These are phyloP conservation scores for Monoplex corrugatus DNA, from an alignment of 2,888 invertebrate genomes.

Conservation along the genomic window DNA sequence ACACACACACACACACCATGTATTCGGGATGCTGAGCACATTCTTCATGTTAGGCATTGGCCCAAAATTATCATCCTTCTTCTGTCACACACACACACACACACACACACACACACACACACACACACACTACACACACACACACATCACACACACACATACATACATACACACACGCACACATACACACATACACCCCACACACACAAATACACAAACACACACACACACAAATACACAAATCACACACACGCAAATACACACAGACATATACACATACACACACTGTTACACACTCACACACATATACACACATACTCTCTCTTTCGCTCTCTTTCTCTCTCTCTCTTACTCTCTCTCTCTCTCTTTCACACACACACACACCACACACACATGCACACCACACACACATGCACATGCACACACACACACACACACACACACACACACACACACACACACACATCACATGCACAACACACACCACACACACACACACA, in stretches of 20 bases:
- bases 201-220: background rate
- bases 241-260: background rate
- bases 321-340: background rate
- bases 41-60: too few relatives aligned
- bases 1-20: background rate
- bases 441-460: background rate
- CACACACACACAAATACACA: too few relatives aligned
- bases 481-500: too few relatives aligned
- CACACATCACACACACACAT: background rate
- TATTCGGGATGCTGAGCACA: too few relatives aligned
- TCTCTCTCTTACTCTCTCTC: background rate
- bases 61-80: too few relatives aligned
- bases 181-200: background rate
- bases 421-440: background rate
- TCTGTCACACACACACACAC: background rate
- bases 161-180: too few relatives aligned
- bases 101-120: background rate
- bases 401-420: background rate
- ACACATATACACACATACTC: background rate
- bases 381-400: slow-evolving; percentile 18
- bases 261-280: background rate
- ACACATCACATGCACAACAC: background rate
- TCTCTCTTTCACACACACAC: background rate
- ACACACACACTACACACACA: background rate
- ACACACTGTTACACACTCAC: background rate